phyloP scores from a whole-genome alignment of 53 echinoderm and acorn worm genomes.

The Zoroaster sp. region DNA sequence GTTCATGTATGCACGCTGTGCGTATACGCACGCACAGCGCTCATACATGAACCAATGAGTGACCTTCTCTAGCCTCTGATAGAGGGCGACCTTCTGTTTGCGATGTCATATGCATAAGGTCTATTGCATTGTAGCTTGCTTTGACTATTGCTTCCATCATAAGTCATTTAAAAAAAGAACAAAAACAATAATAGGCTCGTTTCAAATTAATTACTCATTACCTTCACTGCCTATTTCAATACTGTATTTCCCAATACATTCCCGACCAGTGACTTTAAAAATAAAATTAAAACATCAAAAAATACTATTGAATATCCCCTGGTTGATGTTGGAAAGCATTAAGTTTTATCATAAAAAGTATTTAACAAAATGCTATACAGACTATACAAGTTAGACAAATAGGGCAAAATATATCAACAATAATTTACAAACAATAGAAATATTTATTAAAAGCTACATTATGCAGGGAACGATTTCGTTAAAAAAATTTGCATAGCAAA shows the following conservation, averaged over 20 bases:
- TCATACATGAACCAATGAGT: too few relatives aligned
- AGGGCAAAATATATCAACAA: constrained; percentile 52
- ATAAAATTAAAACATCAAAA: constrained; percentile 8
- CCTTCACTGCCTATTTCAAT: constrained; percentile 20
- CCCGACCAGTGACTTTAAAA: constrained; percentile 1
- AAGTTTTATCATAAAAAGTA: constrained; percentile 54
- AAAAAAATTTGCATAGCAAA: too few relatives aligned
- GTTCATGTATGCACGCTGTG: too few relatives aligned
- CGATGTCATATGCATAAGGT: too few relatives aligned
- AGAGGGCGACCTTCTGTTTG: too few relatives aligned
- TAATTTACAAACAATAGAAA: constrained; percentile 55
- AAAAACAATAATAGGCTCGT: background rate
- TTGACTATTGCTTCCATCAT: too few relatives aligned
- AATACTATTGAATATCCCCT: constrained; percentile 17
- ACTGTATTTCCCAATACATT: background rate
- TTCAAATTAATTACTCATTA: background rate
- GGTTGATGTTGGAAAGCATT: constrained; percentile 42
- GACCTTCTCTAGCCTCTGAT: too few relatives aligned
- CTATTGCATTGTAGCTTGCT: too few relatives aligned
- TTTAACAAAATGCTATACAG: constrained; percentile 41
- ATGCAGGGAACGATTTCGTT: background rate
- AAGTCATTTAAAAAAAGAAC: background rate
- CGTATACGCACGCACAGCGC: too few relatives aligned
- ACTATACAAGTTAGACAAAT: constrained; percentile 56
- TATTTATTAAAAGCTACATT: constrained; percentile 34